A percentile compares a stretch with the other conserved stretches of the same genome.
phyloP scores from a whole-genome alignment of 2,888 invertebrate genomes.

The Hemicrepidius hirtus region DNA sequence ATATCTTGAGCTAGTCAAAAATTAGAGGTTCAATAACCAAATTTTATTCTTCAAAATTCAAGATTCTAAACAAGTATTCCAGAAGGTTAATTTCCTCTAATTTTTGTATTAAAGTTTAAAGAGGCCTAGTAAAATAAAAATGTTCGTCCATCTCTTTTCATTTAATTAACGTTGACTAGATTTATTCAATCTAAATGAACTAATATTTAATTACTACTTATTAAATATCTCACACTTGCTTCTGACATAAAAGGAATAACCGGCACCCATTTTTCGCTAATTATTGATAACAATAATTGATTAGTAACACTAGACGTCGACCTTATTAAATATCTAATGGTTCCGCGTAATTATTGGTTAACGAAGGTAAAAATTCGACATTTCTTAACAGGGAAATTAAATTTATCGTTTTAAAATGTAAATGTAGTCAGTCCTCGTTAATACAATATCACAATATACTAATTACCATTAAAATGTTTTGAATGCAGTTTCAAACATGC shows the following conservation, averaged over 20 bases:
- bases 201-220: too few species aligned
- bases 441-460: slow-evolving; percentile 18
- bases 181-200: too few species aligned
- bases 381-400: slow-evolving; percentile 25
- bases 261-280: background rate
- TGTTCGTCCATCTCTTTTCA: too few species aligned
- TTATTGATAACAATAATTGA: slow-evolving; percentile 13
- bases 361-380: slow-evolving; percentile 22
- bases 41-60: too few species aligned
- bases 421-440: slow-evolving; percentile 14
- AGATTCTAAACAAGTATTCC: too few species aligned
- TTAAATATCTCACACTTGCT: background rate
- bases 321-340: slow-evolving; percentile 24
- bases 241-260: background rate
- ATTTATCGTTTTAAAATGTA: slow-evolving; percentile 26
- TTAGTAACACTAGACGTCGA: slow-evolving; percentile 4
- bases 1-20: too few species aligned
- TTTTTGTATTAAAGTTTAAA: too few species aligned
- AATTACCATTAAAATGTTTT: slow-evolving; percentile 20
- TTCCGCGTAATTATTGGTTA: slow-evolving; percentile 22
- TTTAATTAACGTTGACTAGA: too few species aligned
- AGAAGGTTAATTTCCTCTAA: too few species aligned
- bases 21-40: too few species aligned
- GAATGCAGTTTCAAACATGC: slow-evolving; percentile 1
- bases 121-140: too few species aligned